Base-by-base conservation (phyloP, 2,113 vertebrate genomes). In the Nyctibius bracteatus region DNA sequence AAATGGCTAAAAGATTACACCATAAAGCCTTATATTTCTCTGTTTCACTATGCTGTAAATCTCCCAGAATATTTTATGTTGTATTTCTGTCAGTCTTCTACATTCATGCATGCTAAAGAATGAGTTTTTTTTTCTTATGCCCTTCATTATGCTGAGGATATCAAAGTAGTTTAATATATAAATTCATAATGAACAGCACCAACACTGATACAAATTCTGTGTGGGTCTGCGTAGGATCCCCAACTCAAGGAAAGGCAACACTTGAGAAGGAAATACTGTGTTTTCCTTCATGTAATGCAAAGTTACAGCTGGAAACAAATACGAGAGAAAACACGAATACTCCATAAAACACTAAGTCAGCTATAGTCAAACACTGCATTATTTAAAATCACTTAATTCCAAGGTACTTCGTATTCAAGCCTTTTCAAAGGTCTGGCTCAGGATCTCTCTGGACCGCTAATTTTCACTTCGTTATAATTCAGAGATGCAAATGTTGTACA, bases 101-200 rank as follows among this genome's bases (percentile, higher is more conserved):
- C n/a, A 72, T 67, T 78, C 14, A 39, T 8, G 28, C 13, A 41
- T 80, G 46, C 17, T 27, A 73, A 92, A 86, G 19, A 68, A 62
- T 22, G 6, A 52, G 11, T 2, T 1, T 0, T 10, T 0, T 10
- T 39, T 52, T 35, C 46, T 10, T 19, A 22, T 10, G 52, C 7
- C 46, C 86, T 74, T 91, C 37, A 78, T 71, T 86, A 55, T 66
- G 33, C 44, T 66, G 22, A 88, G 37, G 59, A 81, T 66, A 86
- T 44, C 7, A 24, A 77, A 95, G 35, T 9, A 86, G n/a, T 83
- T 90, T 47, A 61, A 62, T 44, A 81, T 14, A 65, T 14, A 65
- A 39, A 73, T 74, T 59, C 23, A 63, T 55, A 80, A 62, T 11
- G 28, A 88, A 82, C 70, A 78, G 10, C 35, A 92, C 12, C 51